phyloP scores from a whole-genome alignment of 2,113 vertebrate species.

The Blennius ocellaris region DNA sequence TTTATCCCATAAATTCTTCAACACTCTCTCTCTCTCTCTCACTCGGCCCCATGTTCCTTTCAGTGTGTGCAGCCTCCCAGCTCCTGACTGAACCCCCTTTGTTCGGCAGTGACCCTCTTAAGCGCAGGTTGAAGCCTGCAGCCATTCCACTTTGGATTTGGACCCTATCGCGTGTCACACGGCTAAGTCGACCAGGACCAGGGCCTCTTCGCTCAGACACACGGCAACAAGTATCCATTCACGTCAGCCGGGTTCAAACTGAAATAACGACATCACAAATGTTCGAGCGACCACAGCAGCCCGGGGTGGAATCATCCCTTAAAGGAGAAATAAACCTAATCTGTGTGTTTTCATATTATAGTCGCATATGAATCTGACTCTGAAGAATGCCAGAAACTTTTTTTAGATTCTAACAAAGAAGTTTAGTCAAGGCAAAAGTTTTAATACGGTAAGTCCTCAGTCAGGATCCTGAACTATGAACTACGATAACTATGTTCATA shows the following conservation, averaged over 20 bases:
- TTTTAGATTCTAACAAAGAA: too few relatives aligned
- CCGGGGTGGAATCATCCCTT: too few relatives aligned
- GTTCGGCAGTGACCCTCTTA: conserved; percentile 72
- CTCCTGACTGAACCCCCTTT: conserved; percentile 73
- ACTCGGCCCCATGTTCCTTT: conserved; percentile 43
- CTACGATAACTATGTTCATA: not conserved
- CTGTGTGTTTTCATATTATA: too few relatives aligned
- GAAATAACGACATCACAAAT: too few relatives aligned
- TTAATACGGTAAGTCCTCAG: too few relatives aligned
- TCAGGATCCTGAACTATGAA: not conserved
- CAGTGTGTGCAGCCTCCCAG: conserved; percentile 66
- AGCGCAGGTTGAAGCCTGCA: conserved; percentile 73
- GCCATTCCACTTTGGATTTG: conserved; percentile 79
- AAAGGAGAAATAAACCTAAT: too few relatives aligned
- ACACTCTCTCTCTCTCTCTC: not conserved
- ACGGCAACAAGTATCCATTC: conserved; percentile 64
- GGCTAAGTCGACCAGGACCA: conserved; percentile 68
- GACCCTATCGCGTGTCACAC: conserved; percentile 75
- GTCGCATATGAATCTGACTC: too few relatives aligned
- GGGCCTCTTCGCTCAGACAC: conserved; percentile 65
- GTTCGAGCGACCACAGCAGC: too few relatives aligned
- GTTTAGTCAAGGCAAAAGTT: too few relatives aligned
- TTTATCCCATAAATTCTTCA: conserved; percentile 11
- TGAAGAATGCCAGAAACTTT: too few relatives aligned
- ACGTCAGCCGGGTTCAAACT: not conserved